Percentiles rank a stretch among this genome's conserved stretches.
Conservation (phyloP, 1,140 invertebrate species). For the Ephestia elutella region DNA sequence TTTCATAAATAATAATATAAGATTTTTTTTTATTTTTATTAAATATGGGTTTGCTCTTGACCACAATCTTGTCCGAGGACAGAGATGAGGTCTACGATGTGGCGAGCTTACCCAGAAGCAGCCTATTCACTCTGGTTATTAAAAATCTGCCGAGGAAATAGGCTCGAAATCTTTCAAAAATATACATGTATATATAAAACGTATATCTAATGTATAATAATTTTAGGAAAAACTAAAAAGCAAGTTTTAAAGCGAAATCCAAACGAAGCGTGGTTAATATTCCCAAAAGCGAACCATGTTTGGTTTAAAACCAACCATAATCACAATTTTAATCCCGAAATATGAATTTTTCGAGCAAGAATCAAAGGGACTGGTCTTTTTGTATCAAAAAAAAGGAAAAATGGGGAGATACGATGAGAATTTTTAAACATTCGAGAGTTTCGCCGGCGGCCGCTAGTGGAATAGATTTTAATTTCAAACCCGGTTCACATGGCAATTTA, state of each 20-base stretch:
- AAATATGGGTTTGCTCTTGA: too few species aligned
- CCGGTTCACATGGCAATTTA: conserved; percentile 18
- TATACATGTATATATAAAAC: too few species aligned
- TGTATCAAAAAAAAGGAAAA: conserved; percentile 17
- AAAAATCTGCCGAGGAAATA: too few species aligned
- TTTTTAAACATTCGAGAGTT: conserved; percentile 15
- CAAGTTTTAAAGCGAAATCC: not conserved
- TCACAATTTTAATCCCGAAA: conserved; percentile 3
- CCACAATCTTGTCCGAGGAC: too few species aligned
- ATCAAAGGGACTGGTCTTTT: conserved; percentile 5
- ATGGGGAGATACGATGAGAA: conserved; percentile 21
- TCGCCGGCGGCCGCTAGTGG: conserved; percentile 15
- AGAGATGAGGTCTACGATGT: too few species aligned
- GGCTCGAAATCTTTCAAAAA: too few species aligned
- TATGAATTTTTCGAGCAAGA: not conserved
- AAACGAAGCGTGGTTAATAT: not conserved
- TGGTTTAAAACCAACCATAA: not conserved
- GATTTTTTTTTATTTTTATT: too few species aligned
- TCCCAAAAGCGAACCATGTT: not conserved
- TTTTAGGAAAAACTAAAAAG: too few species aligned
- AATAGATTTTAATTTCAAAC: conserved; percentile 35
- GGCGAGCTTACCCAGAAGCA: too few species aligned
- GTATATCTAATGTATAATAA: too few species aligned
- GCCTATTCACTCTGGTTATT: too few species aligned
- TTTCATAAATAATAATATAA: too few species aligned